Percentiles rank a stretch among this genome's conserved stretches.
These are phyloP conservation scores for Cydia fagiglandana DNA, from an alignment of 1,140 invertebrate species.

Conservation along the genomic window DNA sequence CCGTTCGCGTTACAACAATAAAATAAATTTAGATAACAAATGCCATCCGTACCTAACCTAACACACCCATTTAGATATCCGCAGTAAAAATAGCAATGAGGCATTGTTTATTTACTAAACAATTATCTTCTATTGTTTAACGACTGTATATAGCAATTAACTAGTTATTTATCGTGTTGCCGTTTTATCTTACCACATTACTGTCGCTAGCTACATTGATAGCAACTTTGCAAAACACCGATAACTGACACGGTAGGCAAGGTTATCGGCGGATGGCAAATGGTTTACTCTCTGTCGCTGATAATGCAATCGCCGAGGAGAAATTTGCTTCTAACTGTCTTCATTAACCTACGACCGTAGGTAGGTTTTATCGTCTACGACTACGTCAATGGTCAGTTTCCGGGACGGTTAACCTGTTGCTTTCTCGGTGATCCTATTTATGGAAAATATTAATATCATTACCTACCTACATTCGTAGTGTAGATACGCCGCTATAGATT, in stretches of 20 bases:
- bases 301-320: slow-evolving; percentile 52
- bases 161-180: slow-evolving; percentile 55
- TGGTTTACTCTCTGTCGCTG: slow-evolving; percentile 50
- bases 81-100: slow-evolving; percentile 19
- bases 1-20: background rate
- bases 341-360: slow-evolving; percentile 21
- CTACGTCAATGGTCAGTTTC: background rate
- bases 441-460: background rate
- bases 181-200: slow-evolving; percentile 52
- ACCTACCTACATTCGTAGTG: background rate
- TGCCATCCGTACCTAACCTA: background rate
- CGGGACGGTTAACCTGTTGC: background rate
- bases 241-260: slow-evolving; percentile 52
- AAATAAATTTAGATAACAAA: background rate
- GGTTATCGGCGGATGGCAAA: slow-evolving; percentile 62
- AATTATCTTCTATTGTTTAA: slow-evolving; percentile 29
- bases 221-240: slow-evolving; percentile 69
- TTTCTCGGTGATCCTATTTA: background rate
- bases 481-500: background rate
- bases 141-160: slow-evolving; percentile 24
- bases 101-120: slow-evolving; percentile 28
- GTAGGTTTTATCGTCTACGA: background rate
- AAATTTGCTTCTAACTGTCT: slow-evolving; percentile 17
- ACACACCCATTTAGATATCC: slow-evolving; percentile 7
- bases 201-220: slow-evolving; percentile 54